Evolutionary conservation across 2,113 vertebrate species (phyloP).

Genomic region (Lampris incognitus): DNA sequence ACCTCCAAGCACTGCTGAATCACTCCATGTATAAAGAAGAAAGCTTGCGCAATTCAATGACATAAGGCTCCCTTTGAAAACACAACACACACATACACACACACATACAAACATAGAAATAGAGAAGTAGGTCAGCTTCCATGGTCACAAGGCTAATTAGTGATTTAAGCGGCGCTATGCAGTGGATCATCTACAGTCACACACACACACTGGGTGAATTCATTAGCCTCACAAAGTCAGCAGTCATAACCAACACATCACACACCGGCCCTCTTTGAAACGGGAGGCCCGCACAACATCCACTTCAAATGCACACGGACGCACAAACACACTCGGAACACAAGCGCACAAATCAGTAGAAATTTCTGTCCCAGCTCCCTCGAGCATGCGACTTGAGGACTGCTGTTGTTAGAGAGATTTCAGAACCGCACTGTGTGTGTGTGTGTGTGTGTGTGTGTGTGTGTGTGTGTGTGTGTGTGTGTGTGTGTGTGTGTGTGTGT

Average conservation of each 20-base stretch:
- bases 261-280: conserved; percentile 30
- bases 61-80: conserved; percentile 49
- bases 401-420: neutral
- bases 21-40: conserved; percentile 27
- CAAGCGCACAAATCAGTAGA: neutral
- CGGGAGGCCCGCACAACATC: neutral
- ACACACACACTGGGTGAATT: conserved; percentile 33
- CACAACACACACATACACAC: neutral
- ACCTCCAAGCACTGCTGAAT: conserved; percentile 62
- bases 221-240: conserved; percentile 42
- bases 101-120: conserved; percentile 27
- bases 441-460: conserved; percentile 12
- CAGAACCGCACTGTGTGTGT: neutral
- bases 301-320: neutral
- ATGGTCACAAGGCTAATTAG: conserved; percentile 71
- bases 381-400: conserved; percentile 3
- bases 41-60: conserved; percentile 50
- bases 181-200: conserved; percentile 38
- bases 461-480: neutral
- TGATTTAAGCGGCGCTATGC: conserved; percentile 41
- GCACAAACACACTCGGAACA: neutral
- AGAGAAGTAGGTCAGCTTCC: conserved; percentile 60
- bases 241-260: conserved; percentile 28
- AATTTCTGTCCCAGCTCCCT: conserved; percentile 1
- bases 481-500: conserved; percentile 7